Evolutionary conservation across 2,113 vertebrate species (phyloP).

Genomic region (Paedocypris sp.): DNA sequence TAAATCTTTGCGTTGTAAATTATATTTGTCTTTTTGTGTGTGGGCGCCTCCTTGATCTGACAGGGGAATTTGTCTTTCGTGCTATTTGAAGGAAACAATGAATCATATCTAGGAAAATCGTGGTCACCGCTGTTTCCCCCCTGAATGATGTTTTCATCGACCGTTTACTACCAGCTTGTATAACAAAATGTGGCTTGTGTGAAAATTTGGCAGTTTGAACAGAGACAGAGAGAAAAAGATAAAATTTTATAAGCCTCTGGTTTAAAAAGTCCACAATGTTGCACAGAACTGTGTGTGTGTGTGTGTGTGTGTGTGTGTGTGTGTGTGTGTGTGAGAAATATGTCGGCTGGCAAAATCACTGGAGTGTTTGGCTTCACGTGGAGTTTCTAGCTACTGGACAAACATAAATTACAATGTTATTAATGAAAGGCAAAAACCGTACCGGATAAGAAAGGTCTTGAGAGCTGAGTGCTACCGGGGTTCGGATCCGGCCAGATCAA

Average conservation of each 20-base stretch:
- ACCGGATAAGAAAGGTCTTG: too few species aligned
- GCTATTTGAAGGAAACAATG: neutral
- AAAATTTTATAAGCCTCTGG: conserved; percentile 1
- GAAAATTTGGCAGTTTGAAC: neutral
- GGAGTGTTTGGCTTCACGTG: conserved; percentile 32
- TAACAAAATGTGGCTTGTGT: conserved; percentile 10
- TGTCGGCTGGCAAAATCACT: conserved; percentile 28
- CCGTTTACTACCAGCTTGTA: conserved; percentile 3
- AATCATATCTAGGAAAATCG: conserved; percentile 17
- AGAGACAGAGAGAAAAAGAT: neutral
- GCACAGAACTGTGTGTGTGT: neutral
- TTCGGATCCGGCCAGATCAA: conserved; percentile 32
- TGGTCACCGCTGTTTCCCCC: neutral
- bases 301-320: neutral
- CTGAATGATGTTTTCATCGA: conserved; percentile 2
- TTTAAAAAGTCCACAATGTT: conserved; percentile 4
- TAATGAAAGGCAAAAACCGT: too few species aligned
- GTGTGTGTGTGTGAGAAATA: conserved; percentile 23
- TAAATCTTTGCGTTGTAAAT: too few species aligned
- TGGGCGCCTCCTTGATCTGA: neutral
- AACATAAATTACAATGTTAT: conserved; percentile 8
- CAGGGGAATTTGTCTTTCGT: neutral
- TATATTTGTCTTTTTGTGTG: conserved; percentile 9
- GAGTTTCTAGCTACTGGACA: conserved; percentile 43
- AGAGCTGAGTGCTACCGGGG: conserved; percentile 14